phyloP scores from a whole-genome alignment of 1,140 invertebrate genomes.

The Drosophila lini region DNA sequence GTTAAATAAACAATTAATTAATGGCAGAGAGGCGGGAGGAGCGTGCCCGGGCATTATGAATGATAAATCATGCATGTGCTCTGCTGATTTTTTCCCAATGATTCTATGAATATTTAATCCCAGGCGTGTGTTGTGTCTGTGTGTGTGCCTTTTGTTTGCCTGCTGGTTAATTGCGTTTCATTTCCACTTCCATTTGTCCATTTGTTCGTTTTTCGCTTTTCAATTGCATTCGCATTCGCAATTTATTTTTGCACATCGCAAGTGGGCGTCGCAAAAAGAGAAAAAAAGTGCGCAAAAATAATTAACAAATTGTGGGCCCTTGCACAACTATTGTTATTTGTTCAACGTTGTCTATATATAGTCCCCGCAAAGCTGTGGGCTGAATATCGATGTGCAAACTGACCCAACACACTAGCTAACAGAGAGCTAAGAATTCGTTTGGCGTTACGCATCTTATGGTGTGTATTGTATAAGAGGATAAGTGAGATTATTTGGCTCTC shows the following conservation, averaged over 20 bases:
- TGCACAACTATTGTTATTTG: conserved; percentile 1
- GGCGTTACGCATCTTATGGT: not conserved
- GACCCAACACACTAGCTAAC: not conserved
- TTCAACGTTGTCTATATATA: not conserved
- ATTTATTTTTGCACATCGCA: not conserved
- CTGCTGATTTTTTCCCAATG: conserved; percentile 27
- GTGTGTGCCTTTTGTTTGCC: conserved; percentile 7
- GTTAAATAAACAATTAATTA: conserved; percentile 57
- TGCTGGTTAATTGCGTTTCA: conserved; percentile 31
- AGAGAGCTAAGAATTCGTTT: not conserved
- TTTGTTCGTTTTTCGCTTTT: not conserved
- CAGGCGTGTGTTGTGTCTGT: not conserved
- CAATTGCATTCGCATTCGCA: conserved; percentile 2
- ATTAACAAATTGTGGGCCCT: conserved; percentile 17
- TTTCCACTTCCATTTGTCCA: conserved; percentile 21
- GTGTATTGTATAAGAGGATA: not conserved
- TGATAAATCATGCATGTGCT: conserved; percentile 43
- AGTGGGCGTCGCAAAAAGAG: not conserved
- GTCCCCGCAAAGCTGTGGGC: not conserved
- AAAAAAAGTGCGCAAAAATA: conserved; percentile 11
- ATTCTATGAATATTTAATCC: conserved; percentile 51
- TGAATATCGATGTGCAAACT: not conserved
- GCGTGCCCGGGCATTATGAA: conserved; percentile 28
- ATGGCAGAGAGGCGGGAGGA: conserved; percentile 15
- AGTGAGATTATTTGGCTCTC: not conserved